Evolutionary conservation across 2,888 invertebrate genomes (phyloP).

Genomic region (Mechanitis messenoides): DNA sequence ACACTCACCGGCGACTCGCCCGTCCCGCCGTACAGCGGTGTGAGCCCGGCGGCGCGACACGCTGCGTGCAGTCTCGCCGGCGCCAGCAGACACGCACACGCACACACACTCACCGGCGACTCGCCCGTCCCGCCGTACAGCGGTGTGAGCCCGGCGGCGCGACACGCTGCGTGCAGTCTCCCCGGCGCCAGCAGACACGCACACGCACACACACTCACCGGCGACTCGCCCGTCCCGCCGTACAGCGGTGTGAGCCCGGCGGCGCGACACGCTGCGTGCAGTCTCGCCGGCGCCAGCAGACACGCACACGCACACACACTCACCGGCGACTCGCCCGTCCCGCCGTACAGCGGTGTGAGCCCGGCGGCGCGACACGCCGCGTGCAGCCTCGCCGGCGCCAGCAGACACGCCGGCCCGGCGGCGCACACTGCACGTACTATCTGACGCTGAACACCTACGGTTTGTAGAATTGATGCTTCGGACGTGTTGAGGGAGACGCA

Average conservation of each 20-base stretch:
- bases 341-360: slow-evolving; percentile 73
- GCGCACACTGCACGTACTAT: slow-evolving; percentile 76
- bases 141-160: slow-evolving; percentile 77
- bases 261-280: slow-evolving; percentile 74
- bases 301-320: slow-evolving; percentile 20
- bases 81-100: slow-evolving; percentile 76
- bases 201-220: slow-evolving; percentile 40
- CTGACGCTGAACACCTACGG: slow-evolving; percentile 79
- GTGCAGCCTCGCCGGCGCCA: slow-evolving; percentile 78
- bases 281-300: slow-evolving; percentile 77
- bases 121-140: slow-evolving; percentile 52
- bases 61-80: slow-evolving; percentile 77
- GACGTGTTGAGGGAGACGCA: slow-evolving; percentile 76
- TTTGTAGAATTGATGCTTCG: slow-evolving; percentile 67
- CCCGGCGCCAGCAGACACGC: slow-evolving; percentile 78
- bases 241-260: slow-evolving; percentile 79
- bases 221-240: slow-evolving; percentile 34
- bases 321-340: slow-evolving; percentile 42
- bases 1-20: slow-evolving; percentile 43
- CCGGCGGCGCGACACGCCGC: slow-evolving; percentile 76
- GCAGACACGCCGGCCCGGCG: slow-evolving; percentile 77
- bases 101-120: slow-evolving; percentile 41
- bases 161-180: slow-evolving; percentile 75
- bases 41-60: slow-evolving; percentile 75
- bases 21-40: slow-evolving; percentile 67